A percentile compares a stretch with the other conserved stretches of the same genome.
Evolutionary conservation across 2,888 invertebrate species (phyloP).

Genomic region (Pyrrhia umbra): DNA sequence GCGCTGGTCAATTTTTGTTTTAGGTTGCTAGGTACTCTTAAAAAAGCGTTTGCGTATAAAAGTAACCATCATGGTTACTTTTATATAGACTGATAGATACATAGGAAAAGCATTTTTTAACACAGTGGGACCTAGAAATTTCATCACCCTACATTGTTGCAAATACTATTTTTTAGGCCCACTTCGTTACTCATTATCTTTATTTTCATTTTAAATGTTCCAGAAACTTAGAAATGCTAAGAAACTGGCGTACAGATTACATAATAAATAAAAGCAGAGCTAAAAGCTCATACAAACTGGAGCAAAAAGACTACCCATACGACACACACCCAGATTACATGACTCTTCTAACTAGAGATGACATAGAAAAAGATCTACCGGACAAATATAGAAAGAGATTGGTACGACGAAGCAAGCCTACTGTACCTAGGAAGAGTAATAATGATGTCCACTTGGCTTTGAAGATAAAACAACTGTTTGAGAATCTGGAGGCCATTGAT

Average conservation of each 20-base stretch:
- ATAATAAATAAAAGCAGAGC: slow-evolving; percentile 69
- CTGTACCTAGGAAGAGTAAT: slow-evolving; percentile 77
- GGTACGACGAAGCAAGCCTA: slow-evolving; percentile 72
- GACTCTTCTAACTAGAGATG: slow-evolving; percentile 85
- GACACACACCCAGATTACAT: slow-evolving; percentile 90
- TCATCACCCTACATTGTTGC: too few species aligned
- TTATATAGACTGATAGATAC: too few species aligned
- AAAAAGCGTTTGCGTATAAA: too few species aligned
- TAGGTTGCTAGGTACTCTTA: too few species aligned
- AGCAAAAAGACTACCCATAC: slow-evolving; percentile 82
- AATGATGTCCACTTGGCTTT: slow-evolving; percentile 82
- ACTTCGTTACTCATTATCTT: background rate
- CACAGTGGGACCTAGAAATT: too few species aligned
- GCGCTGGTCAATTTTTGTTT: too few species aligned
- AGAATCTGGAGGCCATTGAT: slow-evolving; percentile 83
- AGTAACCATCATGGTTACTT: too few species aligned
- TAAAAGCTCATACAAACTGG: slow-evolving; percentile 68
- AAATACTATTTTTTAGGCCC: background rate
- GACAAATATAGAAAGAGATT: slow-evolving; percentile 82
- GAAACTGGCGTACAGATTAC: slow-evolving; percentile 88
- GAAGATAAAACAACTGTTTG: slow-evolving; percentile 84
- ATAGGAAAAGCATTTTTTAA: too few species aligned
- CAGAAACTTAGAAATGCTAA: slow-evolving; percentile 84
- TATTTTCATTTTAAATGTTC: slow-evolving; percentile 26
- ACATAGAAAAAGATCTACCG: slow-evolving; percentile 85